Conservation (phyloP, 2,113 vertebrate genomes). For the Atlantisia rogersi region DNA sequence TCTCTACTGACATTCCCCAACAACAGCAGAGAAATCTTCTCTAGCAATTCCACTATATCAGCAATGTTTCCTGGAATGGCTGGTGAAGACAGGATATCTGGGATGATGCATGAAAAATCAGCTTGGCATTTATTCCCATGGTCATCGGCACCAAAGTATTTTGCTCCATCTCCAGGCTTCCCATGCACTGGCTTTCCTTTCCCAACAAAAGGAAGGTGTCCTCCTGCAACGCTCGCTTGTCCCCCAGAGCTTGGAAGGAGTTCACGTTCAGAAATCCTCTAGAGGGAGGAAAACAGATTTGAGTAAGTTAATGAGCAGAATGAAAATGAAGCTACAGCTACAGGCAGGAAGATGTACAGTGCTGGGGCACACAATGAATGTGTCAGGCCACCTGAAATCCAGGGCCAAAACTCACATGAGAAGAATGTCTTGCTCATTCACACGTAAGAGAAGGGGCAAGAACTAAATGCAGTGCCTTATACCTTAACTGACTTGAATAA, state of each 20-base stretch:
- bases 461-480: not conserved
- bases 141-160: not conserved
- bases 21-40: constrained; percentile 63
- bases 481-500: not conserved
- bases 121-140: constrained; percentile 16
- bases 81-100: constrained; percentile 64
- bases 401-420: not conserved
- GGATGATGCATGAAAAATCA: constrained; percentile 70
- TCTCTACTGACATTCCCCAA: constrained; percentile 51
- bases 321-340: not conserved
- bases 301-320: not conserved
- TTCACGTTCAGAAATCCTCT: constrained; percentile 11
- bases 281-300: not conserved
- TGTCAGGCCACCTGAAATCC: not conserved
- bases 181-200: not conserved
- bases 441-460: not conserved
- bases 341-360: not conserved
- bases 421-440: not conserved
- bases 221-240: not conserved
- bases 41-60: constrained; percentile 70
- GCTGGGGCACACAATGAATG: not conserved
- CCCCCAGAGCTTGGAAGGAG: not conserved
- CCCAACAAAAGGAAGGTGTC: not conserved
- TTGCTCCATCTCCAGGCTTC: not conserved
- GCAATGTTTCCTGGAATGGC: constrained; percentile 74